Conservation (phyloP, 2,888 invertebrate species). For the Hirtodrosophila confusa region DNA sequence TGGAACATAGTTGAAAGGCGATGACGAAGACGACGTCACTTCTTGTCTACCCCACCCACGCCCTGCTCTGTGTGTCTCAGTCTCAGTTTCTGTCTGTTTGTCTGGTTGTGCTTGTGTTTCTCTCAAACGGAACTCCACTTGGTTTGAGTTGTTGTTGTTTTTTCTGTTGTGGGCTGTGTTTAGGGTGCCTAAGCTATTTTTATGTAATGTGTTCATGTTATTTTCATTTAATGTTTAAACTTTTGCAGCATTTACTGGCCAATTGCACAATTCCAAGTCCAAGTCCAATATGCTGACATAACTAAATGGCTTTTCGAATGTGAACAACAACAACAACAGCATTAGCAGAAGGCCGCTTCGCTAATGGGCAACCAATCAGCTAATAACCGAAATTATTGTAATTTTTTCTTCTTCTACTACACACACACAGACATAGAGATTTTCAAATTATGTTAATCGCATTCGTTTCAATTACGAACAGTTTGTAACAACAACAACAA, state of each 20-base stretch:
- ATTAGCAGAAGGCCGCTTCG: constrained; percentile 33
- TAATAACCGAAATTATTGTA: constrained; percentile 72
- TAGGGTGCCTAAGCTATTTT: constrained; percentile 37
- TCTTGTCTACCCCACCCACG: background rate
- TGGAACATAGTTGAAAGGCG: constrained; percentile 32
- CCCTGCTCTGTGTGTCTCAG: background rate
- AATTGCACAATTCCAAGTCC: constrained; percentile 9
- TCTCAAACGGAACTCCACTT: constrained; percentile 28
- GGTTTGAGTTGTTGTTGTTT: background rate
- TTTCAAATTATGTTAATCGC: constrained; percentile 80
- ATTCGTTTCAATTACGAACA: constrained; percentile 80
- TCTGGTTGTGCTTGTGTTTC: constrained; percentile 1
- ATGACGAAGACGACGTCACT: constrained; percentile 40
- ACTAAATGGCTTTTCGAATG: constrained; percentile 51
- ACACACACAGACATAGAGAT: constrained; percentile 20
- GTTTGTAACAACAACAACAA: constrained; percentile 22
- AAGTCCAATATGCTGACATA: constrained; percentile 39
- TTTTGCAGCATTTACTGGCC: constrained; percentile 20
- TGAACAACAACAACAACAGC: constrained; percentile 27
- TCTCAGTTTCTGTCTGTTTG: background rate
- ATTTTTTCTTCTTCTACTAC: constrained; percentile 46
- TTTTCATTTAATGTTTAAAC: constrained; percentile 39
- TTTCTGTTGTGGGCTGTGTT: background rate
- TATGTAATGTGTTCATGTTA: constrained; percentile 44
- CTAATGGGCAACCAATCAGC: constrained; percentile 71